Conservation (phyloP, 1,140 invertebrate species). For the Neodiprion pinetum region DNA sequence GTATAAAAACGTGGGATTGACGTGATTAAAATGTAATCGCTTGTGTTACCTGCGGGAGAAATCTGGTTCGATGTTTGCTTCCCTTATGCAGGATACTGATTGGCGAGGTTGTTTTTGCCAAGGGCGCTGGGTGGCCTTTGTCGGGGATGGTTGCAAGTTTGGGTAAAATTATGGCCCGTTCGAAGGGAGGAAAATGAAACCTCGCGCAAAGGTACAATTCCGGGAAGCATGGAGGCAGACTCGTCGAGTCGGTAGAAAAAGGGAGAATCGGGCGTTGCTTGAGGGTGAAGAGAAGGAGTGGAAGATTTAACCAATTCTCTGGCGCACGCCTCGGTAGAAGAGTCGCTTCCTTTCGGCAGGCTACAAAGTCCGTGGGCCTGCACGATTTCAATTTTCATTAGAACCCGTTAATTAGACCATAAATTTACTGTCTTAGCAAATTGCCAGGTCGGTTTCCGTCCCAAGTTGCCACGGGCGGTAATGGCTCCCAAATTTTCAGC, state of each 20-base stretch:
- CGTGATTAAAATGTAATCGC: too few relatives aligned
- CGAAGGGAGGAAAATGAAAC: neutral
- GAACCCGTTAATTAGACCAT: neutral
- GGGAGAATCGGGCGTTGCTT: too few relatives aligned
- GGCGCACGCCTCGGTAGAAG: too few relatives aligned
- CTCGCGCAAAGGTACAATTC: neutral
- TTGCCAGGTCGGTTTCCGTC: neutral
- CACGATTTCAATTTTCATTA: neutral
- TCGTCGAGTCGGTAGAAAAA: too few relatives aligned
- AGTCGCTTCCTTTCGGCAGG: neutral
- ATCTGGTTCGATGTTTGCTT: too few relatives aligned
- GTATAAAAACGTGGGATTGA: too few relatives aligned
- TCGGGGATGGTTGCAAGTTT: neutral
- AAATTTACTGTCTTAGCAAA: slow-evolving; percentile 4
- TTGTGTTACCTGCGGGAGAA: too few relatives aligned
- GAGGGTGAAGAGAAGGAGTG: too few relatives aligned
- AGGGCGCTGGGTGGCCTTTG: neutral
- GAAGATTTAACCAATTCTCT: too few relatives aligned
- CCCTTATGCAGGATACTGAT: too few relatives aligned
- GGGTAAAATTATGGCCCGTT: neutral
- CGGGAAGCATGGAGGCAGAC: neutral
- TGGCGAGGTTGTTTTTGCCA: too few relatives aligned
- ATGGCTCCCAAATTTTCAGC: too few relatives aligned
- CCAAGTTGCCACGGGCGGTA: neutral
- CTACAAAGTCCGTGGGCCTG: neutral